Percentiles rank a stretch among this genome's conserved stretches.
phyloP scores from a whole-genome alignment of 2,797 vertebrate species.

The Malacoraja senta region DNA sequence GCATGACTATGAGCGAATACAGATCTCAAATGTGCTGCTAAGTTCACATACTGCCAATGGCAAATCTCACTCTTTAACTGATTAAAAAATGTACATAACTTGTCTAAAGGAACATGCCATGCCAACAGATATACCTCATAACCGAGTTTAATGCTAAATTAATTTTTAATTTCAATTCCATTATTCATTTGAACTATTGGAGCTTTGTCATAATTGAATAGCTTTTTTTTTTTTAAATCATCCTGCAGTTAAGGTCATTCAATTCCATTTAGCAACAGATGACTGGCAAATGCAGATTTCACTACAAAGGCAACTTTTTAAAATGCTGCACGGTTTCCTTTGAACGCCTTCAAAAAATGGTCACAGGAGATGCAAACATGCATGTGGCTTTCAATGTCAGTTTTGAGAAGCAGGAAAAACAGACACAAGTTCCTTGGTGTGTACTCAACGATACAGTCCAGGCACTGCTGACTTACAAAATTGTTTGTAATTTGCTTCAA shows the following conservation, averaged over 20 bases:
- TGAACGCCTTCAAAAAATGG: background rate
- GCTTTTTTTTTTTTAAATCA: background rate
- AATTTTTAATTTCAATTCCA: background rate
- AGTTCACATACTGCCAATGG: too few relatives aligned
- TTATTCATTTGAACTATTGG: background rate
- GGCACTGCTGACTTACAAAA: too few relatives aligned
- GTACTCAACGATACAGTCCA: too few relatives aligned
- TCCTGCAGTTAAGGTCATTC: background rate
- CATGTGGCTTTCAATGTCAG: background rate
- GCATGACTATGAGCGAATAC: too few relatives aligned
- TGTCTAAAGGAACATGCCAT: background rate
- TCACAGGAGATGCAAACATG: background rate
- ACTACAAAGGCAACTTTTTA: background rate
- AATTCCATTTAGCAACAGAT: background rate
- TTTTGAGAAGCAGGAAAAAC: too few relatives aligned
- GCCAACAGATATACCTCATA: background rate
- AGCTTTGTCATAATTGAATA: background rate
- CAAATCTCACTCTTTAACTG: background rate
- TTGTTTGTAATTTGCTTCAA: too few relatives aligned
- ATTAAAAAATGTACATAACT: background rate
- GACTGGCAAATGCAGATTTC: background rate
- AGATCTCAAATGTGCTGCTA: too few relatives aligned
- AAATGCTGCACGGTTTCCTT: background rate
- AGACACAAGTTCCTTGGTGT: too few relatives aligned
- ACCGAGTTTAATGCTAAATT: background rate